phyloP scores from a whole-genome alignment of 2,797 vertebrate genomes.

The Pachyuromys duprasi region DNA sequence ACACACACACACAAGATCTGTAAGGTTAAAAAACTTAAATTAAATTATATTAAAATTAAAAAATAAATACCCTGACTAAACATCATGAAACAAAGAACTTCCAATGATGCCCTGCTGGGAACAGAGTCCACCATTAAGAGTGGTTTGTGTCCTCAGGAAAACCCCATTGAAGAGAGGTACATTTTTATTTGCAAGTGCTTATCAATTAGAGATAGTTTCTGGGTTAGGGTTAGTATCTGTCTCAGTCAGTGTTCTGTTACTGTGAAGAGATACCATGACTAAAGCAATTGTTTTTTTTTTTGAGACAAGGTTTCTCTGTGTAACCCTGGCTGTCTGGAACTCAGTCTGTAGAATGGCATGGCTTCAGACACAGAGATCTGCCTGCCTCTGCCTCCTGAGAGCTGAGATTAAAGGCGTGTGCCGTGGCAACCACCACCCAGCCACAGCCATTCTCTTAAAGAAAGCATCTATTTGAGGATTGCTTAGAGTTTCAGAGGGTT shows the following conservation, averaged over 20 bases:
- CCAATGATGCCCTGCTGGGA: not conserved
- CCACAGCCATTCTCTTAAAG: too few relatives aligned
- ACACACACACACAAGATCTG: not conserved
- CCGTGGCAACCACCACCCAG: too few relatives aligned
- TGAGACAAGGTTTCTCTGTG: not conserved
- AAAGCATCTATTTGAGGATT: too few relatives aligned
- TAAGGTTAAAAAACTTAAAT: not conserved
- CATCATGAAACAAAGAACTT: not conserved
- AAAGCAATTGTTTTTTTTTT: not conserved
- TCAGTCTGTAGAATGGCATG: not conserved
- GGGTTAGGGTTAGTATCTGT: not conserved
- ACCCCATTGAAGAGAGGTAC: not conserved
- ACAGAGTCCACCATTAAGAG: not conserved
- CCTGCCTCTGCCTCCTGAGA: not conserved
- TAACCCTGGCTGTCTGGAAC: not conserved
- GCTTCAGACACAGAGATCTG: not conserved
- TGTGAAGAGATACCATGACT: not conserved
- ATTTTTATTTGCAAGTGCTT: not conserved
- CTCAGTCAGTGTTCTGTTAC: not conserved
- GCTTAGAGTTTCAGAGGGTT: not conserved
- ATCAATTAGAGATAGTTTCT: not conserved
- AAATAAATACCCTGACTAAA: not conserved
- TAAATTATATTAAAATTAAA: not conserved
- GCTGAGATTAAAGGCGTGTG: not conserved
- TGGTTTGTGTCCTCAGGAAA: not conserved